Conservation (phyloP, 1,140 invertebrate species). For the Meloidogyne chitwoodi region DNA sequence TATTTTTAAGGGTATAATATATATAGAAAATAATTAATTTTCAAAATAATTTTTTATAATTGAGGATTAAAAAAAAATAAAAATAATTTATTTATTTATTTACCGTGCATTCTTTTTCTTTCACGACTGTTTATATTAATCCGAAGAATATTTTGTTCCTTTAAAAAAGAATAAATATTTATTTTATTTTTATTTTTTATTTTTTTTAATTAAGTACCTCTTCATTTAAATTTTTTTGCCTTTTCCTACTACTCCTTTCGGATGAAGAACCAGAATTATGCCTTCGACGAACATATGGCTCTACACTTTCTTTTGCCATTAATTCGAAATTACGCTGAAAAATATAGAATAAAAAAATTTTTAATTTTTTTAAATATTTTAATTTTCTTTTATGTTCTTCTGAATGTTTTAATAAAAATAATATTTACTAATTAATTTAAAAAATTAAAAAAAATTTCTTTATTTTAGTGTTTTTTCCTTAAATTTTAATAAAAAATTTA, state of each 20-base stretch:
- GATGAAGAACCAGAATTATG: conserved; percentile 19
- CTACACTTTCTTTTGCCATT: conserved; percentile 18
- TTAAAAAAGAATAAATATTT: not conserved
- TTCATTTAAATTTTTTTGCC: conserved; percentile 22
- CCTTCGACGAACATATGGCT: conserved; percentile 30
- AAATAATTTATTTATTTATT: not conserved
- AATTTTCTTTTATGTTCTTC: too few relatives aligned
- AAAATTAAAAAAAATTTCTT: too few relatives aligned
- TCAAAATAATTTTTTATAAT: too few relatives aligned
- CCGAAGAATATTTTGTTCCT: conserved; percentile 64
- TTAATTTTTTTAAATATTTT: not conserved
- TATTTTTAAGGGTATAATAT: too few relatives aligned
- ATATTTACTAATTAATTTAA: too few relatives aligned
- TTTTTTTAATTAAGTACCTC: conserved; percentile 5
- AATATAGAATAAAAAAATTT: not conserved
- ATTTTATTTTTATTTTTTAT: not conserved
- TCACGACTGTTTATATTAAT: conserved; percentile 89
- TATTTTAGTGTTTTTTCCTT: too few relatives aligned
- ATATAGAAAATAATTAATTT: too few relatives aligned
- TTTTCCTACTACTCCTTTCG: conserved; percentile 21
- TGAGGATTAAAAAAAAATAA: too few relatives aligned
- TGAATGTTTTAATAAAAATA: too few relatives aligned
- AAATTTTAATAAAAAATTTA: too few relatives aligned
- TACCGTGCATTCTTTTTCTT: conserved; percentile 81
- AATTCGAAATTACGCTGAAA: conserved; percentile 13